phyloP scores from a whole-genome alignment of 2,113 vertebrate genomes.

The Ammospiza nelsoni region DNA sequence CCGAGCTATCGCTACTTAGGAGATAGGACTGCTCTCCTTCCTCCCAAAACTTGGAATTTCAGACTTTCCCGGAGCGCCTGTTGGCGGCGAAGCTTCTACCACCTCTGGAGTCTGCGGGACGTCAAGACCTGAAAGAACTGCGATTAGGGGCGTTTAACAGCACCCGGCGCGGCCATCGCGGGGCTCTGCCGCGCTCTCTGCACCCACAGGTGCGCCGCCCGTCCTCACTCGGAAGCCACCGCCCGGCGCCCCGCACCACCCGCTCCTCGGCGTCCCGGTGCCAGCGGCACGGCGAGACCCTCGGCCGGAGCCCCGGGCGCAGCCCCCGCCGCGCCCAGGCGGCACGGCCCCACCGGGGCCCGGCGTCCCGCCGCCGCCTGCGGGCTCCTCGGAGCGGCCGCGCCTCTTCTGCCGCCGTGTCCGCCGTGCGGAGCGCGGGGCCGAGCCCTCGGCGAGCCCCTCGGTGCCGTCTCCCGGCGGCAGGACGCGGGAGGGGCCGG shows the following conservation, averaged over 20 bases:
- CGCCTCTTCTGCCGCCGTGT: not conserved
- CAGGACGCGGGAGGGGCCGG: not conserved
- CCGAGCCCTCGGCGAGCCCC: not conserved
- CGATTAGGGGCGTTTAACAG: not conserved
- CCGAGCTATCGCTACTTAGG: not conserved
- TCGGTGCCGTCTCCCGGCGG: not conserved
- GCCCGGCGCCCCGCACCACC: not conserved
- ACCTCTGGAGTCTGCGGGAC: not conserved
- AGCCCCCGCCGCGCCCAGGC: not conserved
- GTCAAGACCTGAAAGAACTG: not conserved
- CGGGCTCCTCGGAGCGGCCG: not conserved
- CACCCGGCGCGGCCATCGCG: not conserved
- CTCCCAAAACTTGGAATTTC: not conserved
- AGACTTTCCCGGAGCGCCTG: not conserved
- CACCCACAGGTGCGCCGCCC: not conserved
- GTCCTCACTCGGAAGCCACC: not conserved
- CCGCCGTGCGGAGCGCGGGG: not conserved
- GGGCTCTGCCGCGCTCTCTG: fast-evolving
- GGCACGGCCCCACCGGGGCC: not conserved
- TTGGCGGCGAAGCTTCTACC: no score
- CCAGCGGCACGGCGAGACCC: not conserved
- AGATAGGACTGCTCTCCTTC: not conserved
- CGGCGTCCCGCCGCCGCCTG: not conserved
- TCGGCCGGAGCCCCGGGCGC: not conserved
- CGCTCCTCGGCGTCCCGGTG: not conserved